Evolutionary conservation across 1,140 invertebrate species (phyloP).

Genomic region (Pseudachorutes palmiensis): DNA sequence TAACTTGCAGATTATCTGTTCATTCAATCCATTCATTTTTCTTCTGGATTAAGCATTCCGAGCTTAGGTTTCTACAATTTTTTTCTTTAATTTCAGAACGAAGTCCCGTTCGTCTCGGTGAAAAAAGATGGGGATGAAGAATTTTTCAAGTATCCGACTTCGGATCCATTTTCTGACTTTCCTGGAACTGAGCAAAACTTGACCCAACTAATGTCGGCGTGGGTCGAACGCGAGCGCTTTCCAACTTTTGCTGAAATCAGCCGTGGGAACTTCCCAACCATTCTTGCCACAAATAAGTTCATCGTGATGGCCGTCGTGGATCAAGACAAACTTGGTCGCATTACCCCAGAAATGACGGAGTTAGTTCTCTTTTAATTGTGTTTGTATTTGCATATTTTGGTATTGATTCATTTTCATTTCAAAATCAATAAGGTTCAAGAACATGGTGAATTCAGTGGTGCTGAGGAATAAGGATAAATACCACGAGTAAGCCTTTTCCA

Average conservation of each 20-base stretch:
- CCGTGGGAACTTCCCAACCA: constrained; percentile 68
- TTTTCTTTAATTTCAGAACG: constrained; percentile 20
- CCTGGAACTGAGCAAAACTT: constrained; percentile 10
- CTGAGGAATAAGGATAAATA: constrained; percentile 65
- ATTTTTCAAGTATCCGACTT: background rate
- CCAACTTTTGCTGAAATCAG: constrained; percentile 80
- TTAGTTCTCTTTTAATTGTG: constrained; percentile 36
- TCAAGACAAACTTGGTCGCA: constrained; percentile 75
- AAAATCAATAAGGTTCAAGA: constrained; percentile 58
- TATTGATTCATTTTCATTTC: constrained; percentile 10
- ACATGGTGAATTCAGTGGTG: constrained; percentile 76
- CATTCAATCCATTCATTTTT: background rate
- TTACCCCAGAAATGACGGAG: constrained; percentile 68
- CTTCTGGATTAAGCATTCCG: constrained; percentile 24
- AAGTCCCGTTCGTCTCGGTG: constrained; percentile 18
- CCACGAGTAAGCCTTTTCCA: constrained; percentile 56
- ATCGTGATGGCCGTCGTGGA: constrained; percentile 76
- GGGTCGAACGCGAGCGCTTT: constrained; percentile 86
- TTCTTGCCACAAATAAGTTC: constrained; percentile 64
- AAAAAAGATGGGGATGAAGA: constrained; percentile 20
- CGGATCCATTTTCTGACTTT: background rate
- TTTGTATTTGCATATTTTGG: constrained; percentile 23
- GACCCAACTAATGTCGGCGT: constrained; percentile 47
- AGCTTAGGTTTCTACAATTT: background rate
- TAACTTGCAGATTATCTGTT: background rate